Evolutionary conservation across 37 sponge, comb jelly and placozoan genomes (phyloP).

Genomic region (Aphrocallistes beatrix): DNA sequence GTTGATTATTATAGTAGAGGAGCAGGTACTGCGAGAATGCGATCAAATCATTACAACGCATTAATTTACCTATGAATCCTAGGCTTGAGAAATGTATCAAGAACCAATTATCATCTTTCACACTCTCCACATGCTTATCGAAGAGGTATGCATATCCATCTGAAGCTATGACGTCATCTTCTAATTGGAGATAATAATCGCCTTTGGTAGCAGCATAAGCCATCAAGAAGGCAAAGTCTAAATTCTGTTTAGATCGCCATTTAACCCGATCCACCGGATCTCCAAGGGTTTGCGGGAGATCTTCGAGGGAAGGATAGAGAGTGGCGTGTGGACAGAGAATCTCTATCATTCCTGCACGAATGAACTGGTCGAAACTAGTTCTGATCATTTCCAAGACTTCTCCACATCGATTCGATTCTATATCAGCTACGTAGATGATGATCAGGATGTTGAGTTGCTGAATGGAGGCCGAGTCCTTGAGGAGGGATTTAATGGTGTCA

Average conservation of each 20-base stretch:
- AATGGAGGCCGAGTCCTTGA: neutral
- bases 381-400: neutral
- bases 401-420: slow-evolving; percentile 1
- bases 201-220: neutral
- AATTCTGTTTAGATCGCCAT: slow-evolving; percentile 24
- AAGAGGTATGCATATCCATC: neutral
- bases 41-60: neutral
- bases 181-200: slow-evolving; percentile 22
- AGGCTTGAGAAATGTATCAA: slow-evolving; percentile 4
- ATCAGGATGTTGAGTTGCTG: neutral
- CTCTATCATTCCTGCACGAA: slow-evolving; percentile 6
- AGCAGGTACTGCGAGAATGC: slow-evolving; percentile 12
- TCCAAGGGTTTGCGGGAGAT: neutral
- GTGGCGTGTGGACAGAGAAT: neutral
- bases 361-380: neutral
- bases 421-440: slow-evolving; percentile 22
- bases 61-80: slow-evolving; percentile 24
- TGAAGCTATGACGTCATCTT: slow-evolving; percentile 24
- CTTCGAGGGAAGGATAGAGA: slow-evolving; percentile 18
- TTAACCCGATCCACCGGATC: slow-evolving; percentile 11
- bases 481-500: neutral
- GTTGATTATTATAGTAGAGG: slow-evolving; percentile 20
- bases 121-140: neutral
- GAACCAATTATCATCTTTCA: slow-evolving; percentile 20
- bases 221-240: slow-evolving; percentile 22